Evolutionary conservation across 2,888 invertebrate species (phyloP).

Genomic region (Nomada fabriciana): DNA sequence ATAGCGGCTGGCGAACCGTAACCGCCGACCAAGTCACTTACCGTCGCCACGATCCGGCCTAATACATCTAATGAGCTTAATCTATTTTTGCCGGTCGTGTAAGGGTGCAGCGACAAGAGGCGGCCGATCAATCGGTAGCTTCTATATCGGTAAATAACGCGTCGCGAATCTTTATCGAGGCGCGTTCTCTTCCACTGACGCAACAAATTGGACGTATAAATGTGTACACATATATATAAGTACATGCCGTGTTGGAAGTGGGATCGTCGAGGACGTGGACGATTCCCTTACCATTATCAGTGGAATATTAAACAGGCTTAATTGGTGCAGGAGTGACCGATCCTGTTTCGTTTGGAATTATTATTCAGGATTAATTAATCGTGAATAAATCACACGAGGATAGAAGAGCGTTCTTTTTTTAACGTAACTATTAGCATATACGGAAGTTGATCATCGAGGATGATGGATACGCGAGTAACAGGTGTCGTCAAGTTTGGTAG

Average conservation of each 20-base stretch:
- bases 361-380: conserved; percentile 28
- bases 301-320: conserved; percentile 21
- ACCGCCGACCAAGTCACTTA: conserved; percentile 46
- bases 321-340: conserved; percentile 26
- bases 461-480: neutral
- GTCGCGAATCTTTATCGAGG: conserved; percentile 21
- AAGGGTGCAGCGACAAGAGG: conserved; percentile 59
- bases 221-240: neutral
- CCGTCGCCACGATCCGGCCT: conserved; percentile 55
- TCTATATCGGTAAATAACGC: conserved; percentile 48
- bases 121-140: conserved; percentile 59
- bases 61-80: conserved; percentile 68
- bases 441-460: neutral
- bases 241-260: neutral
- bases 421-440: neutral
- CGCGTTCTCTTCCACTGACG: conserved; percentile 45
- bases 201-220: conserved; percentile 36
- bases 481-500: neutral
- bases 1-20: conserved; percentile 52
- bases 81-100: conserved; percentile 62
- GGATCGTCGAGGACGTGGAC: neutral
- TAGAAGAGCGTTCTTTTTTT: conserved; percentile 13
- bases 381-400: conserved; percentile 1
- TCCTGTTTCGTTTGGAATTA: conserved; percentile 12
- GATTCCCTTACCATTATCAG: neutral